Base-by-base conservation (phyloP, 2,888 invertebrate species). In the Meloe dianella region DNA sequence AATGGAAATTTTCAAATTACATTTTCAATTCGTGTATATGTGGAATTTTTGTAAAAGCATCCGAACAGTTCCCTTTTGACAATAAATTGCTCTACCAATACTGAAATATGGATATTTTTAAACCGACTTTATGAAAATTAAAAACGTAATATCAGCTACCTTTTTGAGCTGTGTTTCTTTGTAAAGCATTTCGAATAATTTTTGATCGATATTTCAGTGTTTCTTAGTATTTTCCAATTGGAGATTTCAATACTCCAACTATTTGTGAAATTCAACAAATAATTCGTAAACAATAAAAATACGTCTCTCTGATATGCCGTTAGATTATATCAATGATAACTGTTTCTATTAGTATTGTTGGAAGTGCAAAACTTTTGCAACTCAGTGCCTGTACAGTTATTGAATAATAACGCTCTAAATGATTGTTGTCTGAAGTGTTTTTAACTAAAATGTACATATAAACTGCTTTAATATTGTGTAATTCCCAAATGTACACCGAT, bases 1-100 rank as follows among this genome's bases (percentile, higher is more conserved):
- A 20, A 47, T 47, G 47, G 17, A 47, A 47, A 24, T 24, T 51
- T 51, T 51, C 24, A 51, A 22, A 51, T 51, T 51, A 51, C 24
- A 24, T 22, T 51, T 51, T 3, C 22, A 51, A 24, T 51, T 51
- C 51, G 10, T 47, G 47, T 22, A 20, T 47, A 30, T 30, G 9
- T 30, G 30, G 7, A 30, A 30, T 30, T 27, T 27, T 27, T 27
- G 27, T 27, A 4, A 27, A 17, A 14, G 35, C 35, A 41, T 41
- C 5, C 20, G 47, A 47, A 10, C 20, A 47, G 8, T 47, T 47
- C 10, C 47, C 9, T 10, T 47, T 47, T 47, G 20, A 41, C 17
- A 41, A 41, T n/a, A 41, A 41, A 41, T n/a, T 41, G 1, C n/a
- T 41, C n/a, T 41, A 38, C n/a, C 38, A n/a, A 14, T 5, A 41